Base-by-base conservation (phyloP, 2,797 vertebrate species). In the Australoheros facetus region DNA sequence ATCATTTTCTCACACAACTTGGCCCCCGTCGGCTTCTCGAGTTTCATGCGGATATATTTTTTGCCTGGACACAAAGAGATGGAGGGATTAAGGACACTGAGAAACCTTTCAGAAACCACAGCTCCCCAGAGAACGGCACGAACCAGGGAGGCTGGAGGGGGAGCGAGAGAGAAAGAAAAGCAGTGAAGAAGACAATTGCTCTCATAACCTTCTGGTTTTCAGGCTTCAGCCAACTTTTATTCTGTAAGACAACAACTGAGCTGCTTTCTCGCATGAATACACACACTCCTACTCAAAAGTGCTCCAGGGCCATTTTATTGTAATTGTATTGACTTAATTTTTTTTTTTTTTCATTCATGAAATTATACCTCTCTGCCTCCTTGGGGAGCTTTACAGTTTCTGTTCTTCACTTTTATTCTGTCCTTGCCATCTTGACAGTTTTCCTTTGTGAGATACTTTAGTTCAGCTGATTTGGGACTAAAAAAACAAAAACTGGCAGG, bases 61-160 rank as follows among this genome's bases (percentile, higher is more conserved):
- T 94, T 91, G 87, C 93, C 91, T 90, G 75, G 90, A 95, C 93
- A 95, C 88, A 94, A 91, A 92, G 93, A 93, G 93, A 94, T 94
- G 90, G 92, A 93, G 85, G 91, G 91, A 94, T 93, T 93, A 91
- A 91, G 89, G 95, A 94, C 91, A 93, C 80, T 69, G 88, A 94
- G 93, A 94, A 96, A 93, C 94, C 95, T 96, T 96, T 96, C 89
- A 95, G 87, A 95, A 95, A 94, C 95, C 95, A 90, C 95, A 94
- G 81, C 66, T 88, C 94, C 91, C 93, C 9, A 3, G 93, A 90
- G 93, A 88, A 72, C 56, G 0, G 76, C 81, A 23, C 21, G 11
- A 71, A 85, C 60, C 69, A 56, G 34, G 42, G 82, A 79, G 56
- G 82, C 84, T 75, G 83, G 81, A 85, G 84, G 75, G 14, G 10